phyloP scores from a whole-genome alignment of 2,113 vertebrate genomes.

The Phrynocephalus versicolor region DNA sequence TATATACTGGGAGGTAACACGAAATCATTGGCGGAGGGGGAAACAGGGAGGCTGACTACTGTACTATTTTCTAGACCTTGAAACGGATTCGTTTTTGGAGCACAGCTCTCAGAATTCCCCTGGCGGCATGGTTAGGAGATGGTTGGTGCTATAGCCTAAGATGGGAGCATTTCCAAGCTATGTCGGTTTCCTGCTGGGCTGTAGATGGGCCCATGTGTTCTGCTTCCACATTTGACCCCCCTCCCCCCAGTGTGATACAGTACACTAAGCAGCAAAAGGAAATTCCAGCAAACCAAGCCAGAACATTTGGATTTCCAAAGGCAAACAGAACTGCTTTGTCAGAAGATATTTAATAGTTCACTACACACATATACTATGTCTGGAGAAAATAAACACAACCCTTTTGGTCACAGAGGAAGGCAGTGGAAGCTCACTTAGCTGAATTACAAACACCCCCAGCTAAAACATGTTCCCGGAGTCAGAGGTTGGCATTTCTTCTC shows the following conservation, averaged over 20 bases:
- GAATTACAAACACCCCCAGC: not conserved
- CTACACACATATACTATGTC: not conserved
- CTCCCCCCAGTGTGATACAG: not conserved
- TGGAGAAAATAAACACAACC: conserved; percentile 9
- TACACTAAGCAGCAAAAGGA: not conserved
- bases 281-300: not conserved
- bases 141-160: no score
- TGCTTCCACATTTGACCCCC: not conserved
- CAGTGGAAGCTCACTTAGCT: not conserved
- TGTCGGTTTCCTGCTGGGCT: not conserved
- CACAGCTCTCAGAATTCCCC: no score
- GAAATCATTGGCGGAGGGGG: no score
- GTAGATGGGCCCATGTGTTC: not conserved
- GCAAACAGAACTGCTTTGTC: conserved; percentile 15
- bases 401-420: not conserved
- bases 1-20: not conserved
- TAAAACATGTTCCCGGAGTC: not conserved
- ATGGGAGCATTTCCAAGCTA: no score
- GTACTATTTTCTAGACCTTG: no score
- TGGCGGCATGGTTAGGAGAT: no score
- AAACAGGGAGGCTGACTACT: not conserved
- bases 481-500: not conserved
- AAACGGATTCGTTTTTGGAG: no score
- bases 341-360: conserved; percentile 27
- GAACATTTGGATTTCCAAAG: conserved; percentile 14